Evolutionary conservation across 2,113 vertebrate genomes (phyloP).

Genomic region (Motacilla tschutschensis): DNA sequence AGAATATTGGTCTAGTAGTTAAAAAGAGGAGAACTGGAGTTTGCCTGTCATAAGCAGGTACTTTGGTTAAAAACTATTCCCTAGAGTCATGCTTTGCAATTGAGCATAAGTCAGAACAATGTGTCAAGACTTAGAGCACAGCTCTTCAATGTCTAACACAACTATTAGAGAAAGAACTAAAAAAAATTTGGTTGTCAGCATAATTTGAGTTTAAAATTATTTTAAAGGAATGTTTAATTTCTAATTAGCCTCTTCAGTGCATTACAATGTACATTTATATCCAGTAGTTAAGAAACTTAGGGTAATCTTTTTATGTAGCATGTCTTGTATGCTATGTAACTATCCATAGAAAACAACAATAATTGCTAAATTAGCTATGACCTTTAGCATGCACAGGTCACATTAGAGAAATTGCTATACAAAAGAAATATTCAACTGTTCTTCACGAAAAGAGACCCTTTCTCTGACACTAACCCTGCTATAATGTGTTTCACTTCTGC

Average conservation of each 20-base stretch:
- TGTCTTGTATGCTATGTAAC: slow-evolving; percentile 11
- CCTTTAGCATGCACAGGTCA: neutral
- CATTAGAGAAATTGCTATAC: neutral
- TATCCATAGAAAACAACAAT: slow-evolving; percentile 9
- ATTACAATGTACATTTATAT: slow-evolving; percentile 48
- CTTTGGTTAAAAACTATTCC: slow-evolving; percentile 63
- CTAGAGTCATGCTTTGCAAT: slow-evolving; percentile 41
- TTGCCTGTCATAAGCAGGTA: slow-evolving; percentile 70
- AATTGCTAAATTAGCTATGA: neutral
- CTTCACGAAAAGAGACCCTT: neutral
- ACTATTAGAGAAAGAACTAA: slow-evolving; percentile 62
- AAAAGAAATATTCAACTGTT: neutral
- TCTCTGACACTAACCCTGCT: neutral
- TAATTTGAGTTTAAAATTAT: slow-evolving; percentile 67
- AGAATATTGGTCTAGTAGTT: slow-evolving; percentile 68
- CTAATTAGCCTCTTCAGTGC: slow-evolving; percentile 51
- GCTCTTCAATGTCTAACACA: slow-evolving; percentile 57
- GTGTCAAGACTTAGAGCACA: slow-evolving; percentile 57
- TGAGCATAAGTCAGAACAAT: slow-evolving; percentile 62
- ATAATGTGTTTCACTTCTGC: neutral
- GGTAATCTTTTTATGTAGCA: slow-evolving; percentile 25
- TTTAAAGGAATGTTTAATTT: slow-evolving; percentile 61
- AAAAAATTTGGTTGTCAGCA: slow-evolving; percentile 56
- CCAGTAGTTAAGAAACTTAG: slow-evolving; percentile 21
- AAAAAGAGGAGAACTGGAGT: slow-evolving; percentile 50